These are phyloP conservation scores for Florisuga fusca DNA, from an alignment of 2,797 vertebrate species.

Conservation along the genomic window DNA sequence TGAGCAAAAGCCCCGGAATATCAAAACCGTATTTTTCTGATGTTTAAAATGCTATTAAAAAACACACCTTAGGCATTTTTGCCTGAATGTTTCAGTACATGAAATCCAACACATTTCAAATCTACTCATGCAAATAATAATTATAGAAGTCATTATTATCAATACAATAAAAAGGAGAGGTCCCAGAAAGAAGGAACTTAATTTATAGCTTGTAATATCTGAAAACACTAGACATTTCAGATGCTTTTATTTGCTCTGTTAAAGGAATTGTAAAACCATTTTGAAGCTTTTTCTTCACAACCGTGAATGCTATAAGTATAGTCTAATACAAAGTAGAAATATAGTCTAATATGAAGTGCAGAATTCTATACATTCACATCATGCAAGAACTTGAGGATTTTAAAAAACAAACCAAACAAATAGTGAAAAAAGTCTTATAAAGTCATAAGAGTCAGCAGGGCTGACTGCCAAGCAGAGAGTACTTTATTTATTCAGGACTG, in stretches of 20 bases:
- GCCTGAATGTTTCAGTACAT: background rate
- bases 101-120: background rate
- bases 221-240: background rate
- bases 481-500: background rate
- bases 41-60: background rate
- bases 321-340: background rate
- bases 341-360: background rate
- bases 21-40: background rate
- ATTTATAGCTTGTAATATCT: background rate
- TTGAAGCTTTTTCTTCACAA: background rate
- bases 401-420: background rate
- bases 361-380: background rate
- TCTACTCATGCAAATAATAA: background rate
- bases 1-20: background rate
- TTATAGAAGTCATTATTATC: background rate
- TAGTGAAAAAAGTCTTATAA: background rate
- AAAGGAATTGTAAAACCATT: background rate
- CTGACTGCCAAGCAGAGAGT: background rate
- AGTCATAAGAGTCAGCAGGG: background rate
- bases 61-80: background rate
- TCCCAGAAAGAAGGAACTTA: background rate
- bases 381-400: background rate
- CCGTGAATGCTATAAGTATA: background rate
- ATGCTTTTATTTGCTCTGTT: background rate
- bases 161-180: background rate